Conservation (phyloP, 2,888 invertebrate genomes). For the Xestia rhomboidea region DNA sequence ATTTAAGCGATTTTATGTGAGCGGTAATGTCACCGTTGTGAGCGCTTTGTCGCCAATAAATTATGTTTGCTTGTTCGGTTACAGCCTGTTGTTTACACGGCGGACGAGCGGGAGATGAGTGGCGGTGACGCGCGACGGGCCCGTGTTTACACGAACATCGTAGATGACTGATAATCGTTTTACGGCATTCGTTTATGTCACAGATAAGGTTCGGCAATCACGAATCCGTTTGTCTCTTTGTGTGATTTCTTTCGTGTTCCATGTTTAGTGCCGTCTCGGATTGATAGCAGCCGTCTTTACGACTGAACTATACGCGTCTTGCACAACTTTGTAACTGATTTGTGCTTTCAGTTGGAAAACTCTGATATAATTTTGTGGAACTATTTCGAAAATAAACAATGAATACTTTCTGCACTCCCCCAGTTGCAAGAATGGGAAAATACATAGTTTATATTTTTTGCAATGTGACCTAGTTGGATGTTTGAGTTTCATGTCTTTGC, state of each 20-base stretch:
- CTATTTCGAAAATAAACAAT: conserved; percentile 34
- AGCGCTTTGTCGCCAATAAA: conserved; percentile 63
- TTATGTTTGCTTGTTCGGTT: conserved; percentile 65
- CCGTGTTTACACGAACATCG: conserved; percentile 63
- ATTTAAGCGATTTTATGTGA: conserved; percentile 81
- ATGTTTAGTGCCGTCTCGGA: conserved; percentile 64
- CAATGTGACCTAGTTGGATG: conserved; percentile 38
- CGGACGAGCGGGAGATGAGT: conserved; percentile 28
- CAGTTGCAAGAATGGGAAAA: conserved; percentile 8
- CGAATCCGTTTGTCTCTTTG: conserved; percentile 58
- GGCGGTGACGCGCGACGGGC: conserved; percentile 14
- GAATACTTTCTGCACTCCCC: conserved; percentile 25
- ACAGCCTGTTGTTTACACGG: conserved; percentile 60
- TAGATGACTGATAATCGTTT: conserved; percentile 69
- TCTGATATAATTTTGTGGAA: conserved; percentile 33
- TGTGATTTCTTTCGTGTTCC: conserved; percentile 59
- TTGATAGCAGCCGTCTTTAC: conserved; percentile 65
- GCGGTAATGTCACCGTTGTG: conserved; percentile 67
- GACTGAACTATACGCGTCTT: conserved; percentile 59
- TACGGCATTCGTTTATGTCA: conserved; percentile 67
- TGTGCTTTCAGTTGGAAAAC: conserved; percentile 38
- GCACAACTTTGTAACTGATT: conserved; percentile 62
- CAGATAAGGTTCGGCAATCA: conserved; percentile 65
- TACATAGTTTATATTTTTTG: conserved; percentile 41
- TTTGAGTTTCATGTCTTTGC: conserved; percentile 39